Evolutionary conservation across 2,113 vertebrate species (phyloP).

Genomic region (Lagopus muta): DNA sequence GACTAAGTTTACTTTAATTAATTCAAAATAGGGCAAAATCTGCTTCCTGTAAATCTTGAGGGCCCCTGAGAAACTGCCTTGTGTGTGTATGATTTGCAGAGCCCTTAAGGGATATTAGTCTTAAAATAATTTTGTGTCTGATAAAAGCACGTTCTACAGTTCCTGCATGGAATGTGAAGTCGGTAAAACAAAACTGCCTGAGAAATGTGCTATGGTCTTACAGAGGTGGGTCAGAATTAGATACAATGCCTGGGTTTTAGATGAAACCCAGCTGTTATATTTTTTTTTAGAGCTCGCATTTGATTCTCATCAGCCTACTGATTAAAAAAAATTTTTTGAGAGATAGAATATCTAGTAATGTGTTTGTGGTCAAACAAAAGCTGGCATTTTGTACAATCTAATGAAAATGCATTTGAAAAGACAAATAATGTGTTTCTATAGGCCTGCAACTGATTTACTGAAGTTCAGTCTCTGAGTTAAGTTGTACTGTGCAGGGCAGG

Average conservation of each 20-base stretch:
- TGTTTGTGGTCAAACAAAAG: slow-evolving; percentile 3
- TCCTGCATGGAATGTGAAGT: neutral
- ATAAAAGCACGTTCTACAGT: neutral
- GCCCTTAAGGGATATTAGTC: neutral
- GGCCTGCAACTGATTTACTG: neutral
- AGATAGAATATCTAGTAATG: neutral
- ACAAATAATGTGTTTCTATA: slow-evolving; percentile 14
- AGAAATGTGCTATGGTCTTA: neutral
- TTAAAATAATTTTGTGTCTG: neutral
- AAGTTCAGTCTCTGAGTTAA: neutral
- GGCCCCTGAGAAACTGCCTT: neutral
- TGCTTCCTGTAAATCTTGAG: neutral
- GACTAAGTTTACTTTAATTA: neutral
- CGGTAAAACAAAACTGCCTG: neutral
- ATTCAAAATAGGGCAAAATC: neutral
- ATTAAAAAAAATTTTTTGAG: neutral
- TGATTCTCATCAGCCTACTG: neutral
- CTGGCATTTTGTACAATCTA: neutral
- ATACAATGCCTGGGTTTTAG: neutral
- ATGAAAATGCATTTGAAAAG: neutral
- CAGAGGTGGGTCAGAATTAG: neutral
- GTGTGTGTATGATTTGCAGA: neutral
- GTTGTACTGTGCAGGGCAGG: neutral
- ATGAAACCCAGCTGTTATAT: neutral
- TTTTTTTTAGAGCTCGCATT: neutral